Percentiles rank a stretch among this genome's conserved stretches.
Evolutionary conservation across 2,888 invertebrate genomes (phyloP).

Genomic region (Xylota segnis): DNA sequence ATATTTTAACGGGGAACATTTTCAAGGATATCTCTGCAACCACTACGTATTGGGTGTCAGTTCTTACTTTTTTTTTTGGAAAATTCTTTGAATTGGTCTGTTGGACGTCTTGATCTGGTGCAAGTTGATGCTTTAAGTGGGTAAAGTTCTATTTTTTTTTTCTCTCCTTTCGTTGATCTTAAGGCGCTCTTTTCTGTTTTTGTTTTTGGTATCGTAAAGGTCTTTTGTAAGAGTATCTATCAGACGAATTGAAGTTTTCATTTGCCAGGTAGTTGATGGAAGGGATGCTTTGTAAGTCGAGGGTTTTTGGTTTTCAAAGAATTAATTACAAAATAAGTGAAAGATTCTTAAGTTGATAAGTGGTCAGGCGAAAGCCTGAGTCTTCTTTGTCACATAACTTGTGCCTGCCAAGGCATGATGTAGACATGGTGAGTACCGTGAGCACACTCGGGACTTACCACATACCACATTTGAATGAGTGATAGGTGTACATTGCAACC

Average conservation of each 20-base stretch:
- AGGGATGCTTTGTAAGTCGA: not conserved
- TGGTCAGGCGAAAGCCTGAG: not conserved
- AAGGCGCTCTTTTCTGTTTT: conserved; percentile 15
- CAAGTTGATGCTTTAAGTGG: conserved; percentile 40
- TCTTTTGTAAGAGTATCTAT: conserved; percentile 8
- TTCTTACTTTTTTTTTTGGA: conserved; percentile 12
- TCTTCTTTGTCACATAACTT: too few species aligned
- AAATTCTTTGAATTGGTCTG: conserved; percentile 40
- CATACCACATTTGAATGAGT: too few species aligned
- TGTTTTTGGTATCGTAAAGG: not conserved
- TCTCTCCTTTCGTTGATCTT: conserved; percentile 3
- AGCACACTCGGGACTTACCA: too few species aligned
- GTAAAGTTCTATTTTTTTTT: conserved; percentile 20
- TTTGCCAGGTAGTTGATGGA: conserved; percentile 8
- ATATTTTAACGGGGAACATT: conserved; percentile 49
- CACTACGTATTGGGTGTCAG: conserved; percentile 37
- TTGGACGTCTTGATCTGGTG: conserved; percentile 49
- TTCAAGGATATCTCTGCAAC: conserved; percentile 51
- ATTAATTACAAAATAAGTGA: not conserved
- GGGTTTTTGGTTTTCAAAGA: not conserved
- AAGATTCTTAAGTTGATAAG: not conserved
- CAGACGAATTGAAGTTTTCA: conserved; percentile 28
- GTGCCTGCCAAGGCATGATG: too few species aligned
- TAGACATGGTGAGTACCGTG: too few species aligned
- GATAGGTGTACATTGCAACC: too few species aligned